phyloP scores from a whole-genome alignment of 1,140 invertebrate species.

The Drosophila seguyi region DNA sequence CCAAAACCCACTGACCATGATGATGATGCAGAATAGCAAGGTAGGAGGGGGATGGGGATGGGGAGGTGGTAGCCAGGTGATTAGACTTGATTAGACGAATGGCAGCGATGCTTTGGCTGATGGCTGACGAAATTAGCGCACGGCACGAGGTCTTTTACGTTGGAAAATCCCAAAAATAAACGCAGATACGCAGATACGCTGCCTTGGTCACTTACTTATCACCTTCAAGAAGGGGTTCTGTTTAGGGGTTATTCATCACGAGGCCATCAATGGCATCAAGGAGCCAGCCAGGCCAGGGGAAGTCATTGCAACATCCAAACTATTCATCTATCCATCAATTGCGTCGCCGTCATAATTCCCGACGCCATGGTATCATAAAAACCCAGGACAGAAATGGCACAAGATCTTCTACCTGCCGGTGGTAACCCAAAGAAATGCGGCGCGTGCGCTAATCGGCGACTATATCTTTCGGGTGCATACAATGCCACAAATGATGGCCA shows the following conservation, averaged over 20 bases:
- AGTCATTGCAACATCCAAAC: too few relatives aligned
- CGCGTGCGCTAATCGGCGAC: conserved; percentile 53
- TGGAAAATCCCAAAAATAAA: conserved; percentile 49
- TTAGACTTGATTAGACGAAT: conserved; percentile 25
- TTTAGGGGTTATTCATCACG: conserved; percentile 35
- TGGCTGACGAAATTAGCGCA: conserved; percentile 34
- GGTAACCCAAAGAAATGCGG: conserved; percentile 16
- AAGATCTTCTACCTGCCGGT: conserved; percentile 44
- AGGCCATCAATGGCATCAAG: conserved; percentile 33
- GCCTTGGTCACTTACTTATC: conserved; percentile 25
- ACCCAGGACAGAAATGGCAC: background rate
- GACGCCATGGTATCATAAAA: conserved; percentile 44
- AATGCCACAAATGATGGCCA: conserved; percentile 63
- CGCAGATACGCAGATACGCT: conserved; percentile 21
- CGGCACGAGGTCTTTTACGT: conserved; percentile 43
- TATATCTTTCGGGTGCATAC: conserved; percentile 29
- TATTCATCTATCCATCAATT: conserved; percentile 28
- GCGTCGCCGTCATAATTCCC: conserved; percentile 44
- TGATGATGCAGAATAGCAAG: conserved; percentile 66
- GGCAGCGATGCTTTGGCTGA: conserved; percentile 23
- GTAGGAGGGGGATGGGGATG: too few relatives aligned
- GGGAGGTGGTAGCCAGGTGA: conserved; percentile 2
- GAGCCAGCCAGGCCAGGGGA: background rate
- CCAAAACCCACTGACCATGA: conserved; percentile 65
- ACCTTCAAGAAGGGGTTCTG: background rate